A percentile compares a stretch with the other conserved stretches of the same genome.
phyloP scores from a whole-genome alignment of 2,113 vertebrate genomes.

The Columba livia region DNA sequence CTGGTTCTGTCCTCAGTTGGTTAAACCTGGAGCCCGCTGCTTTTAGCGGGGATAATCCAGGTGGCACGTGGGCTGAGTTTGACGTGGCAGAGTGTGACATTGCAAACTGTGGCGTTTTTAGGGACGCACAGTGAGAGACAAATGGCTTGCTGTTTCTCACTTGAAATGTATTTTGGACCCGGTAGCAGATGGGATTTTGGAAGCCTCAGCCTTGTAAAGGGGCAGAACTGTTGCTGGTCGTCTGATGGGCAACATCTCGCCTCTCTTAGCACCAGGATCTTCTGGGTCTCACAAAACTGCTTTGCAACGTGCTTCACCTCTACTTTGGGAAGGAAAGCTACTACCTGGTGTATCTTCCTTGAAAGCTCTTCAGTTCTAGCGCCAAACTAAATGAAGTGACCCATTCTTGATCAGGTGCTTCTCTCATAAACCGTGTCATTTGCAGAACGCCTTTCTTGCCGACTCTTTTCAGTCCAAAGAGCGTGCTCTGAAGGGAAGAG shows the following conservation, averaged over 20 bases:
- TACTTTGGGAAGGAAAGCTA: not conserved
- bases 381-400: not conserved
- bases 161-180: not conserved
- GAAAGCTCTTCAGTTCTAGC: not conserved
- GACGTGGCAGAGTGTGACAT: not conserved
- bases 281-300: not conserved
- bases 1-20: not conserved
- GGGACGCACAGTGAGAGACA: not conserved
- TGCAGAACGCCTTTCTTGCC: not conserved
- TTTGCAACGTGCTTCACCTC: not conserved
- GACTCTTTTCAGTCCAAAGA: not conserved
- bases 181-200: not conserved
- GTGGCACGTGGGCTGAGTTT: not conserved
- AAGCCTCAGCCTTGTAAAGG: not conserved
- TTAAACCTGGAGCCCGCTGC: not conserved
- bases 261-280: not conserved
- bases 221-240: rapidly evolving
- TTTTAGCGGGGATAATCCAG: not conserved
- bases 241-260: not conserved
- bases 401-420: rapidly evolving
- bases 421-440: not conserved
- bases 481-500: not conserved
- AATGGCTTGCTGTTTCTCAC: not conserved
- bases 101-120: not conserved
- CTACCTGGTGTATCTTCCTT: not conserved